These are phyloP conservation scores for Alcedo quadribrachys DNA, from an alignment of 2,797 vertebrate species.

Conservation along the genomic window DNA sequence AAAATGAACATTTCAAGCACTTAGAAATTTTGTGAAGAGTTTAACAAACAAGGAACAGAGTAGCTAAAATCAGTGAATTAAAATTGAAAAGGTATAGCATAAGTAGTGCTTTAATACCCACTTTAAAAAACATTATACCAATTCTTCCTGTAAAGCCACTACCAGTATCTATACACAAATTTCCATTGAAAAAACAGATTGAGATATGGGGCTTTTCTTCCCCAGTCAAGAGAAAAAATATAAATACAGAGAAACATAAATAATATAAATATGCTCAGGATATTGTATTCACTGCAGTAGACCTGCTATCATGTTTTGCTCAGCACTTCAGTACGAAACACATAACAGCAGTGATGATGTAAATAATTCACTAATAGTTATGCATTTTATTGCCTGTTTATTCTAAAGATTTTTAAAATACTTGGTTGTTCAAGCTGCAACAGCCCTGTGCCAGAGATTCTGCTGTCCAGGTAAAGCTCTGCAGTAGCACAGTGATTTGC, in stretches of 20 bases:
- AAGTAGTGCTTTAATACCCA: not conserved
- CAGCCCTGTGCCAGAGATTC: not conserved
- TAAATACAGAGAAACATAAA: not conserved
- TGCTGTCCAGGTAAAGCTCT: not conserved
- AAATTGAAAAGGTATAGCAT: not conserved
- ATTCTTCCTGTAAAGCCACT: not conserved
- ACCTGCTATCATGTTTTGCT: not conserved
- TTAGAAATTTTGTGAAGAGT: not conserved
- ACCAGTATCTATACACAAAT: not conserved
- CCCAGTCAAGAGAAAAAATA: not conserved
- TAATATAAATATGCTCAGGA: not conserved
- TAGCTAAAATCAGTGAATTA: not conserved
- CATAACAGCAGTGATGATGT: not conserved
- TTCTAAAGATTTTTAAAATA: not conserved
- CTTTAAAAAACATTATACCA: not conserved
- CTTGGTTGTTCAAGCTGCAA: not conserved
- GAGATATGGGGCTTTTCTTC: not conserved
- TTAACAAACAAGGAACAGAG: not conserved
- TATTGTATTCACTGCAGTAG: not conserved
- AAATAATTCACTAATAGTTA: not conserved
- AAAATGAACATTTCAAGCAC: slow-evolving; percentile 11
- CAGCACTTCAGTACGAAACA: not conserved
- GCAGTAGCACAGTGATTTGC: not conserved
- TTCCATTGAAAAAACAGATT: not conserved
- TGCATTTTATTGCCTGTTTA: not conserved